Conservation (phyloP, 2,797 vertebrate species). For the Synaphobranchus kaupii region DNA sequence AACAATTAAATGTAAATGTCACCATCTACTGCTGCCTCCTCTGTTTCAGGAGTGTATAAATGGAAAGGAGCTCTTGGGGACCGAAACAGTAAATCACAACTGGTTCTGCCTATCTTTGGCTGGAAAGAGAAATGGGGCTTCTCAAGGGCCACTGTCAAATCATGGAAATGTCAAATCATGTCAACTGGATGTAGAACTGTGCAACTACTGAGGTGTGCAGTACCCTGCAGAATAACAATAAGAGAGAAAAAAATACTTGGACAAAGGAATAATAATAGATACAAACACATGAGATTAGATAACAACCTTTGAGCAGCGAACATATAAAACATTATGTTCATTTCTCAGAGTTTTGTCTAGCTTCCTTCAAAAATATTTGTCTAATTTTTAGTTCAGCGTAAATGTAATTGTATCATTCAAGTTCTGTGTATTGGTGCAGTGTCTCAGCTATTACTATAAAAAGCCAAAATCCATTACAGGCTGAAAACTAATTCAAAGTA, state of each 20-base stretch:
- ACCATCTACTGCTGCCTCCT: background rate
- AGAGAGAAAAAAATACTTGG: background rate
- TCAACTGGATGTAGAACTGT: background rate
- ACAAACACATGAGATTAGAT: background rate
- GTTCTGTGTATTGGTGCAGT: background rate
- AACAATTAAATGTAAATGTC: slow-evolving; percentile 25
- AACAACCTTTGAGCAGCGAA: background rate
- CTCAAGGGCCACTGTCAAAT: background rate
- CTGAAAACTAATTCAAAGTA: background rate
- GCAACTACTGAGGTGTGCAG: background rate
- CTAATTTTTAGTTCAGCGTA: background rate
- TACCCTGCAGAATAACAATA: background rate
- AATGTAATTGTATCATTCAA: background rate
- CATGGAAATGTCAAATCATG: background rate
- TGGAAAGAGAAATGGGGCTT: background rate
- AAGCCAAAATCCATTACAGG: background rate
- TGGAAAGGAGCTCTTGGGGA: slow-evolving; percentile 40
- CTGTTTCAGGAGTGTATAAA: slow-evolving; percentile 43
- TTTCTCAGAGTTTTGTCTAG: background rate
- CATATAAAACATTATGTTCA: background rate
- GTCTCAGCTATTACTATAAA: background rate
- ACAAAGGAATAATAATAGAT: background rate
- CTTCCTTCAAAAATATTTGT: background rate
- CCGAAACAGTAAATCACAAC: background rate
- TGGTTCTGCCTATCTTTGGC: background rate